These are phyloP conservation scores for Ormyrus labotus DNA, from an alignment of 2,888 invertebrate genomes.

Conservation along the genomic window DNA sequence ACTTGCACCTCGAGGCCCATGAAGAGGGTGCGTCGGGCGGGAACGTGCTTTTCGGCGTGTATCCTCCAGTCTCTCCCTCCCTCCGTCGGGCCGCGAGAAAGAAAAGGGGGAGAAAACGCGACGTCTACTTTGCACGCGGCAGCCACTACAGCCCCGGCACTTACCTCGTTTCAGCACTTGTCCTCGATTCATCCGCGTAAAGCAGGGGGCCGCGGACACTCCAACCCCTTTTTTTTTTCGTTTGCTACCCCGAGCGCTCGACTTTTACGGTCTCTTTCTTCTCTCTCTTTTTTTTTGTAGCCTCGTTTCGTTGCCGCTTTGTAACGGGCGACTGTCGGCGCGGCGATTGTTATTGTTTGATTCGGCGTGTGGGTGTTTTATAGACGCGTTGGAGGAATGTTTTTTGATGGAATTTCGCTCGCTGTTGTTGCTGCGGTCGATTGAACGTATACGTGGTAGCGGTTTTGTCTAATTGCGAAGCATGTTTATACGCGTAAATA, in stretches of 20 bases:
- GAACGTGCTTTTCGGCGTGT: no score
- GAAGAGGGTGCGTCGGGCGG: no score
- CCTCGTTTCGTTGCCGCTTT: conserved; percentile 4
- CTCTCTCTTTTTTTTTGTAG: conserved; percentile 12
- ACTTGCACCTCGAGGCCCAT: no score
- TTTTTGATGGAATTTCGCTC: neutral
- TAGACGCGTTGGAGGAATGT: neutral
- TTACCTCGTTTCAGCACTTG: conserved; percentile 51
- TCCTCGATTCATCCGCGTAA: conserved; percentile 48
- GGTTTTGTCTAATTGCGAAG: neutral
- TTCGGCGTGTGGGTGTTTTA: neutral
- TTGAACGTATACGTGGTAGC: neutral
- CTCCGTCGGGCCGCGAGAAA: no score
- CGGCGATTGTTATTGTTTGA: conserved; percentile 20
- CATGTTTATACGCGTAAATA: no score
- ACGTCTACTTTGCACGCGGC: conserved; percentile 39
- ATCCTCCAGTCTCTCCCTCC: no score
- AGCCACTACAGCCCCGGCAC: conserved; percentile 11
- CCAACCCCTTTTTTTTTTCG: conserved; percentile 1
- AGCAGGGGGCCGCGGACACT: conserved; percentile 4
- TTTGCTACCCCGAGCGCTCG: neutral
- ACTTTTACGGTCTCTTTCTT: neutral
- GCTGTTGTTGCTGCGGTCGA: neutral
- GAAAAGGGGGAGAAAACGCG: no score
- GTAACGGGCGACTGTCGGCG: conserved; percentile 10